phyloP scores from a whole-genome alignment of 2,113 vertebrate genomes.

The Ardeotis arabs region DNA sequence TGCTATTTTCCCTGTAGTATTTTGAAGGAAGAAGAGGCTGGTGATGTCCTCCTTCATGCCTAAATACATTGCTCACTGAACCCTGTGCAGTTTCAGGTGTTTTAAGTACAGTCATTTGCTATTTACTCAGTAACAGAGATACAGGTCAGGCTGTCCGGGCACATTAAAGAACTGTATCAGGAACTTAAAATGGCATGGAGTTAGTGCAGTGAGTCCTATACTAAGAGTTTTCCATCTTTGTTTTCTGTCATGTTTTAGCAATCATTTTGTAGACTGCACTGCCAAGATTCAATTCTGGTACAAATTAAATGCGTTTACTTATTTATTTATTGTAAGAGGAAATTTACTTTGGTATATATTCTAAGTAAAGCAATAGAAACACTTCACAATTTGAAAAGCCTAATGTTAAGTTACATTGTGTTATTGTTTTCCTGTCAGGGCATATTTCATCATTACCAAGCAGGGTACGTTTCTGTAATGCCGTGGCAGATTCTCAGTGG shows the following conservation, averaged over 20 bases:
- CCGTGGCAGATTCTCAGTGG: not conserved
- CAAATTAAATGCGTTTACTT: not conserved
- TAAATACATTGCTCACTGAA: not conserved
- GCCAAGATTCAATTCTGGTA: not conserved
- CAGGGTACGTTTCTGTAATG: not conserved
- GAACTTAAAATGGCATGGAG: not conserved
- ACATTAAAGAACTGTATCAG: not conserved
- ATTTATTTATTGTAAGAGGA: not conserved
- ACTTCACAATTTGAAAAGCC: not conserved
- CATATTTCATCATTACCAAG: slow-evolving; percentile 5
- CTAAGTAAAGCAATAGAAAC: slow-evolving; percentile 9
- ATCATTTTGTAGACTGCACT: not conserved
- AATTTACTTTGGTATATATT: not conserved
- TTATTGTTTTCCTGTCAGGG: slow-evolving; percentile 12
- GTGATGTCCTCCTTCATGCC: not conserved
- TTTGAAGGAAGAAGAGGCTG: not conserved
- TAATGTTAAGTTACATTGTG: not conserved
- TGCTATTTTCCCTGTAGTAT: not conserved
- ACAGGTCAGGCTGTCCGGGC: not conserved
- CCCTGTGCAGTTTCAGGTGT: not conserved
- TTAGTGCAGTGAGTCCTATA: not conserved
- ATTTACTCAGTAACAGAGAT: not conserved
- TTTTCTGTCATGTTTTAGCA: slow-evolving; percentile 3
- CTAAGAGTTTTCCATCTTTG: not conserved
- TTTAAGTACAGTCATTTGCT: not conserved